Evolutionary conservation across 2,113 vertebrate genomes (phyloP).

Genomic region (Circaetus gallicus): DNA sequence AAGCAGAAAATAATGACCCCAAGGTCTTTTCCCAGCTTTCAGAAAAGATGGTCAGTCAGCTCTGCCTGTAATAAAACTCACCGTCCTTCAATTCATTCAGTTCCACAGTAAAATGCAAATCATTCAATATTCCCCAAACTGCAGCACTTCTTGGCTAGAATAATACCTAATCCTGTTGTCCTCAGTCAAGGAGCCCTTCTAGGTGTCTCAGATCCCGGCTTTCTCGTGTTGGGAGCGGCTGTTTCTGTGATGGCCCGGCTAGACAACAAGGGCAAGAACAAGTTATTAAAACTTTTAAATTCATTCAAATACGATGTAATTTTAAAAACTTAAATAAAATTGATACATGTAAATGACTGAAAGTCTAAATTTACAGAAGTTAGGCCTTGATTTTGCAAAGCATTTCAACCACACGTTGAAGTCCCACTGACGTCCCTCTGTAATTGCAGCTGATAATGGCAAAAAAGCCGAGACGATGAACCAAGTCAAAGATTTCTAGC

Average conservation of each 20-base stretch:
- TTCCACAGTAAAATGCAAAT: background rate
- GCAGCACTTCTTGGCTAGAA: background rate
- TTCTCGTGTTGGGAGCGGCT: background rate
- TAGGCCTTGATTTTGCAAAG: background rate
- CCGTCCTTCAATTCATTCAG: background rate
- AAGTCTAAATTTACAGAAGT: background rate
- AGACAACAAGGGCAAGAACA: background rate
- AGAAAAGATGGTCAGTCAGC: background rate
- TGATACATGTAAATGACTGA: background rate
- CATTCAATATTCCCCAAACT: background rate
- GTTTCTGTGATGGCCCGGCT: background rate
- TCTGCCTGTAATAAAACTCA: background rate
- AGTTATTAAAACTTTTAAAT: background rate
- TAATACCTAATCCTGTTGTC: background rate
- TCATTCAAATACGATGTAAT: background rate
- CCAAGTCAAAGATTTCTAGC: background rate
- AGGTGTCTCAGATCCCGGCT: background rate
- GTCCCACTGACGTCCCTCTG: background rate
- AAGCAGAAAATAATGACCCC: background rate
- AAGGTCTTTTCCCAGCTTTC: background rate
- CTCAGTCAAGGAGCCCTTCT: background rate
- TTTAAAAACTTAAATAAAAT: background rate
- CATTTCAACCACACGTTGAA: background rate
- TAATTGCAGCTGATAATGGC: background rate
- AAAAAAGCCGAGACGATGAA: background rate